Base-by-base conservation (phyloP, 2,888 invertebrate genomes). In the Dynastes tityus region DNA sequence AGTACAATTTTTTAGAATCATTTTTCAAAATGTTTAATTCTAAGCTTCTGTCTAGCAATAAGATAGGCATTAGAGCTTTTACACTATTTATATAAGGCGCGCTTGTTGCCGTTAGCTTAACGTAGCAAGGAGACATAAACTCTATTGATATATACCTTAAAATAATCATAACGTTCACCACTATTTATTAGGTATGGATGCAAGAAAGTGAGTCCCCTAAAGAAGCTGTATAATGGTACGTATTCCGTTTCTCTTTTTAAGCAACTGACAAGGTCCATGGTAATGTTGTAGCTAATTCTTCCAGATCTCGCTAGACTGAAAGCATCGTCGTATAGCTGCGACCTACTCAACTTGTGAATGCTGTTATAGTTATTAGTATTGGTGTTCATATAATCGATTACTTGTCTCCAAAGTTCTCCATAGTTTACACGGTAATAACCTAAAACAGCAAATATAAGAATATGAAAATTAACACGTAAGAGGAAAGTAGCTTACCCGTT, bases 231-330 rank as follows among this genome's bases (percentile, higher is more conserved):
- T 40, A 94, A 94, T 0, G 94, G 93, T 9, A 93, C 90, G 85
- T 92, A 93, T 83, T 94, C 92, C 0, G 85, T 86, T 84, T 92
- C 92, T 1, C 89, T 85, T 0, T 86, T 86, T 83, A 95, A 86
- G 85, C 94, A 94, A 2, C 87, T 86, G 0, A 92, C 90, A 29
- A 94, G 84, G 40, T 91, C 90, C 73, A 94, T 88, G 0, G 93
- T 90, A 16, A 89, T 82, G 1, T 85, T 83, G 84, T 92, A 92
- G 8, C 88, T 89, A 78, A 93, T 86, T 58, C 91, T 87, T 49
- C 92, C 92, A 77, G 92, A 91, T 76, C 91, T 89, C 3, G 93
- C 94, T 74, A 85, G n/a, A 78, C 84, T 83, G 45, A 86, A 83
- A n/a, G 90, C 87, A 85, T 92, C 92, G 81, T 91, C 90, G 51